Percentiles rank a stretch among this genome's conserved stretches.
These are phyloP conservation scores for Syngnathus floridae DNA, from an alignment of 2,113 vertebrate genomes.

Conservation along the genomic window DNA sequence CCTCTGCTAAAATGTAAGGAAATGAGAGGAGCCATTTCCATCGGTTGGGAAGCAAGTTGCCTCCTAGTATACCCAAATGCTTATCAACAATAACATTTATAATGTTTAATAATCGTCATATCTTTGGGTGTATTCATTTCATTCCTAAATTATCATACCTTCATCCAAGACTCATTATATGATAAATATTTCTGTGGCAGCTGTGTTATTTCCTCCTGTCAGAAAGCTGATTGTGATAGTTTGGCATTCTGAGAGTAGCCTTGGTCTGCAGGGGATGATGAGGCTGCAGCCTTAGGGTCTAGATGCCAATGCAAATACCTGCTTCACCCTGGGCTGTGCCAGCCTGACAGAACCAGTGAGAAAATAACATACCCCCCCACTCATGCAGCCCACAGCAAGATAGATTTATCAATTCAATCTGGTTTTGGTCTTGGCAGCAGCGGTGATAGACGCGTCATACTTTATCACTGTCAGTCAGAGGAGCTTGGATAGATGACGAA, in stretches of 20 bases:
- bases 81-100: too few relatives aligned
- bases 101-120: too few relatives aligned
- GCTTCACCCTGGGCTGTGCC: constrained; percentile 21
- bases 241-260: constrained; percentile 25
- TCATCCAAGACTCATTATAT: constrained; percentile 1
- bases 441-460: constrained; percentile 33
- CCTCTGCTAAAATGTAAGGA: too few relatives aligned
- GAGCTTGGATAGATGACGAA: constrained; percentile 39
- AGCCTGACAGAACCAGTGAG: constrained; percentile 35
- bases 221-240: constrained; percentile 10
- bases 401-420: constrained; percentile 44
- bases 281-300: constrained; percentile 18
- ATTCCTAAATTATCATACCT: too few relatives aligned
- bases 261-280: constrained; percentile 24
- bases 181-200: constrained; percentile 7
- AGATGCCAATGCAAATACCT: constrained; percentile 30
- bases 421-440: constrained; percentile 33
- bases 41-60: too few relatives aligned
- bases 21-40: too few relatives aligned
- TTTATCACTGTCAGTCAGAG: constrained; percentile 44
- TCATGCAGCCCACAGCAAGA: constrained; percentile 31
- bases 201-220: constrained; percentile 22
- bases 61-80: too few relatives aligned
- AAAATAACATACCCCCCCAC: constrained; percentile 37
- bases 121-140: too few relatives aligned